A percentile compares a stretch with the other conserved stretches of the same genome.
Conservation (phyloP, 2,113 vertebrate species). For the Bubo scandiacus region DNA sequence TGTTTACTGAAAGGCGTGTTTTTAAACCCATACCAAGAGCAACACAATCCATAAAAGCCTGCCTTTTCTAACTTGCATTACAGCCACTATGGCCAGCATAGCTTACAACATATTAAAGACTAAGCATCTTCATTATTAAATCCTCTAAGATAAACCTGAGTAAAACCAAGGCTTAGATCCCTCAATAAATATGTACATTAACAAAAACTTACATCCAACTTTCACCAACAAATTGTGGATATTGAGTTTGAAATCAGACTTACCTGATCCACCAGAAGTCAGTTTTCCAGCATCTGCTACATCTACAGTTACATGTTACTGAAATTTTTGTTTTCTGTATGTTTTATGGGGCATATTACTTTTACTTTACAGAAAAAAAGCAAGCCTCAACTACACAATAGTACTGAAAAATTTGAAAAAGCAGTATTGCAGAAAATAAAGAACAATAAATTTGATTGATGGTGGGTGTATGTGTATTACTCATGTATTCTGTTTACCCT, state of each 20-base stretch:
- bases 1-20: not conserved
- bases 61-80: not conserved
- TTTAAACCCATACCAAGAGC: not conserved
- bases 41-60: not conserved
- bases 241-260: not conserved
- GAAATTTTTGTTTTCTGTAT: not conserved
- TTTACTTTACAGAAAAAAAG: not conserved
- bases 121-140: not conserved
- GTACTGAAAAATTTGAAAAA: not conserved
- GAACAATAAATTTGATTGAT: not conserved
- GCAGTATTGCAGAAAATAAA: not conserved
- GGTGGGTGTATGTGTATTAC: accelerated
- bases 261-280: not conserved
- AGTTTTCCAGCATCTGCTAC: not conserved
- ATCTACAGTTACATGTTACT: not conserved
- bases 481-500: not conserved
- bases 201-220: not conserved
- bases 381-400: not conserved
- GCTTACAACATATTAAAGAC: not conserved
- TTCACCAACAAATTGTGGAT: not conserved
- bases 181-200: not conserved
- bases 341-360: not conserved
- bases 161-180: not conserved
- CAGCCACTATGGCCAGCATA: not conserved
- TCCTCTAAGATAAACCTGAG: not conserved